Base-by-base conservation (phyloP, 2,113 vertebrate genomes). In the Gyps fulvus region DNA sequence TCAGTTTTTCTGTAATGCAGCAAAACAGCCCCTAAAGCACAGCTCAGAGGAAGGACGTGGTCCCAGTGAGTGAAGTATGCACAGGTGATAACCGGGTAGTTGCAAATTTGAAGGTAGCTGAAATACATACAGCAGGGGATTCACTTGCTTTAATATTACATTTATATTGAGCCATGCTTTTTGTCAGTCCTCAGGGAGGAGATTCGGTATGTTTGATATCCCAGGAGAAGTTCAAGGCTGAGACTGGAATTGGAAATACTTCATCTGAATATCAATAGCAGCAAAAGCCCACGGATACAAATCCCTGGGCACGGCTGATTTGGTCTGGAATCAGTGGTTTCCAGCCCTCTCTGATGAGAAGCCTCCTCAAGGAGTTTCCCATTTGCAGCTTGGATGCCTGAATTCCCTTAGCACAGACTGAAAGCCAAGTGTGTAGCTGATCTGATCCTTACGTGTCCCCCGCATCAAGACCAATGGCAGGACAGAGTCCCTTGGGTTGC, bases 111-210 rank as follows among this genome's bases (percentile, higher is more conserved):
- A 95, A 92, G 62, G 83, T 8, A 80, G 72, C 50, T 86, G 47
- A 94, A 84, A 92, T 62, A 71, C 34, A 69, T 54, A 66, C 13
- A 77, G 58, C 29, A 67, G 38, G 72, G 36, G 59, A 87, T 91
- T 95, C 55, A 67, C 77, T 91, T 94, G 81, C 89, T 93, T 90
- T 84, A 93, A 63, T 87, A 77, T 49, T 92, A 91, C 38, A 93
- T 78, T 93, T 62, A 73, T 74, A 92, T 40, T 82, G 65, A 61
- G 47, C 27, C 31, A 67, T 29, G 34, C 49, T 80, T 97, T 96
- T 91, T 79, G 65, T 65, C 52, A 91, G 1, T 91, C 69, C 77
- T 93, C 23, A 4, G 69, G 65, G 89, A 90, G 55, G 36, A 89
- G 71, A 82, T 72, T 61, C 49, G 20, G 65, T 91, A 89, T 1